Evolutionary conservation across 2,797 vertebrate species (phyloP).

Genomic region (Xyrichtys novacula): DNA sequence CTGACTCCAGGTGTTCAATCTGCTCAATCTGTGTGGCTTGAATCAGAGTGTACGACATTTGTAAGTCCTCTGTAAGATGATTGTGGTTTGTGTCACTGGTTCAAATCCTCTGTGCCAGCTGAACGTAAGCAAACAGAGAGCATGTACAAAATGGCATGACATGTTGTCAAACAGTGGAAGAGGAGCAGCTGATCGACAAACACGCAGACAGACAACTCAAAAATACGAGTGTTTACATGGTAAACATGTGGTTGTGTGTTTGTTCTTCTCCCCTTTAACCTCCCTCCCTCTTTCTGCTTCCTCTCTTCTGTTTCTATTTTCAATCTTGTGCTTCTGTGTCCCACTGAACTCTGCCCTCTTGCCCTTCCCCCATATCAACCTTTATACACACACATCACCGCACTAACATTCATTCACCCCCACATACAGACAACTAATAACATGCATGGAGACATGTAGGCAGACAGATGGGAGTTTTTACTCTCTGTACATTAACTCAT

Average conservation of each 20-base stretch:
- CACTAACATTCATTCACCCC: not conserved
- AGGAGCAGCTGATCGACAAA: conserved; percentile 7
- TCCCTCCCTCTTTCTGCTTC: not conserved
- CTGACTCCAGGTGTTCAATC: too few species aligned
- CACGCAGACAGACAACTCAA: not conserved
- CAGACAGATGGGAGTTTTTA: conserved; percentile 31
- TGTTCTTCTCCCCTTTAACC: not conserved
- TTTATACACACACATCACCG: not conserved
- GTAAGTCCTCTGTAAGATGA: conserved; percentile 1
- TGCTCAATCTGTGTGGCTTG: not conserved
- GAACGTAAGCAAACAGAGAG: not conserved
- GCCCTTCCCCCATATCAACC: conserved; percentile 24
- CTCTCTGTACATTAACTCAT: conserved; percentile 43
- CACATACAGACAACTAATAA: conserved; percentile 12
- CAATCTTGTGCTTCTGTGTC: conserved; percentile 27
- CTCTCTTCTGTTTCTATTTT: not conserved
- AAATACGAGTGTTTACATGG: too few species aligned
- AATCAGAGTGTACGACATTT: not conserved
- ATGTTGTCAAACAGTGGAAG: not conserved
- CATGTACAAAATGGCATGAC: not conserved
- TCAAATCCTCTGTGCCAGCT: not conserved
- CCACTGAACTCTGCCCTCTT: conserved; percentile 50
- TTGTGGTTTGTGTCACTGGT: not conserved
- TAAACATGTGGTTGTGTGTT: not conserved
- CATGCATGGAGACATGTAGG: not conserved